These are phyloP conservation scores for Hypsopygia costalis DNA, from an alignment of 2,888 invertebrate species.

Conservation along the genomic window DNA sequence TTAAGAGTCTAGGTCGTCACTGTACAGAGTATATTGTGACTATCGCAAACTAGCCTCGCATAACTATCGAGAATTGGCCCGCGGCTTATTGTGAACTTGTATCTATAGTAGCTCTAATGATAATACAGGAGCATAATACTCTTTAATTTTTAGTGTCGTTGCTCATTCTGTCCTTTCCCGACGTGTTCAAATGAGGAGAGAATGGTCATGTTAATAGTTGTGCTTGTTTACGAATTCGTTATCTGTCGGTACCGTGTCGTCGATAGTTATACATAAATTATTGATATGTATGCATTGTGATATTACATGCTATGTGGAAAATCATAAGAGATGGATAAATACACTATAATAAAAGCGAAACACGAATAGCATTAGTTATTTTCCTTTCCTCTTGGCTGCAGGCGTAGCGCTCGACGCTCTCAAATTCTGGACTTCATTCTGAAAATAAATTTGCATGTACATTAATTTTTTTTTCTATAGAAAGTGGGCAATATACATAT, in stretches of 20 bases:
- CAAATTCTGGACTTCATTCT: slow-evolving; percentile 39
- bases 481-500: no score
- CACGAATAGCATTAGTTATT: slow-evolving; percentile 64
- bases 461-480: no score
- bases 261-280: slow-evolving; percentile 46
- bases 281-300: slow-evolving; percentile 78
- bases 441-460: neutral
- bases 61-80: slow-evolving; percentile 38
- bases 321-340: slow-evolving; percentile 69
- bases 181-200: neutral
- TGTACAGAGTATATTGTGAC: slow-evolving; percentile 42
- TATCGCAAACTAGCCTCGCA: slow-evolving; percentile 35
- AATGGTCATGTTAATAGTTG: slow-evolving; percentile 9
- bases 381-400: slow-evolving; percentile 73
- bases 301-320: slow-evolving; percentile 76
- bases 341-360: slow-evolving; percentile 64
- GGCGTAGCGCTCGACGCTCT: slow-evolving; percentile 70
- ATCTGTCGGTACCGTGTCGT: slow-evolving; percentile 18
- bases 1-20: slow-evolving; percentile 37
- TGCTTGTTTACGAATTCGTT: neutral
- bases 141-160: neutral
- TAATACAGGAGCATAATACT: slow-evolving; percentile 3
- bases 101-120: neutral
- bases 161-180: slow-evolving; percentile 1
- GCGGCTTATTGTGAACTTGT: slow-evolving; percentile 10